A percentile compares a stretch with the other conserved stretches of the same genome.
Evolutionary conservation across 2,797 vertebrate species (phyloP).

Genomic region (Carcharodon carcharias): DNA sequence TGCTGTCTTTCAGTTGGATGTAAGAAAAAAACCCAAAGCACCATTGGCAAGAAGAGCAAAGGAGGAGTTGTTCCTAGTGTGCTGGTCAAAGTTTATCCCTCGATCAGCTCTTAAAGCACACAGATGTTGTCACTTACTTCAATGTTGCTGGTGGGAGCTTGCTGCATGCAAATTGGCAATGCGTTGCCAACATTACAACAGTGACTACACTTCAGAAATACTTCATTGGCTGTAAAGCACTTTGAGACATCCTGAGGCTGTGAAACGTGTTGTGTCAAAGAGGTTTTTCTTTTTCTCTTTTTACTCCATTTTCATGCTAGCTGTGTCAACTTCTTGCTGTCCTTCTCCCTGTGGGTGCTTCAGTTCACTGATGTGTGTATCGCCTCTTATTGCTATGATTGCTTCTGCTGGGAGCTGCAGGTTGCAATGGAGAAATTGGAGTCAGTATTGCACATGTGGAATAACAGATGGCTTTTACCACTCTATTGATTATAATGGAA

Average conservation of each 20-base stretch:
- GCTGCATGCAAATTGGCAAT: no score
- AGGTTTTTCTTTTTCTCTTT: background rate
- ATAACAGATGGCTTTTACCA: background rate
- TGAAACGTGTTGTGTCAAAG: background rate
- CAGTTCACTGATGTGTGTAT: background rate
- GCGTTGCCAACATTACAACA: background rate
- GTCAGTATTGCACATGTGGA: background rate
- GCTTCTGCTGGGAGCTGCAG: background rate
- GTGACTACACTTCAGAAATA: background rate
- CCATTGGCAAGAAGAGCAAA: background rate
- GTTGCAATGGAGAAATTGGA: background rate
- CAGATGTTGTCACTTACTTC: background rate
- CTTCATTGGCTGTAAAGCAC: background rate
- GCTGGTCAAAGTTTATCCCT: background rate
- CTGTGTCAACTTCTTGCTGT: background rate
- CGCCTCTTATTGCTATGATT: background rate
- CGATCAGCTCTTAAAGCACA: background rate
- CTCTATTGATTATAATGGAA: background rate
- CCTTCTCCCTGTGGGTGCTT: background rate
- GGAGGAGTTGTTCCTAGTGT: no score
- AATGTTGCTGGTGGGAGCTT: background rate
- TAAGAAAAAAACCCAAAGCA: no score
- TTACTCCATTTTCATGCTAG: background rate
- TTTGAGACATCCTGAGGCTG: background rate
- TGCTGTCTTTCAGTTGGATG: no score